phyloP scores from a whole-genome alignment of 2,888 invertebrate species.

The Epinotia ramella region DNA sequence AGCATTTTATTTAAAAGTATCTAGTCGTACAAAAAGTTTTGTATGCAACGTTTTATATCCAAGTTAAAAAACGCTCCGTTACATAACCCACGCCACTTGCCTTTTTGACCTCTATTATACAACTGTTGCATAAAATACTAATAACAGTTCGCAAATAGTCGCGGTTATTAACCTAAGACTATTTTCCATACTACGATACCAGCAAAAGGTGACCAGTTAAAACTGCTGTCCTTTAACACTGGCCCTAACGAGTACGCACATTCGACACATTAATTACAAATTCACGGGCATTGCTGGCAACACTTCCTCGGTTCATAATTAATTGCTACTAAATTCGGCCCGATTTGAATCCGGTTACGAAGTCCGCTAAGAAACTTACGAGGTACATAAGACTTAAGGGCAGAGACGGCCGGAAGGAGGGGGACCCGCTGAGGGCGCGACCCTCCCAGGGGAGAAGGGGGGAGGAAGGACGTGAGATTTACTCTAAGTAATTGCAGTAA shows the following conservation, averaged over 20 bases:
- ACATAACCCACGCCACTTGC: too few relatives aligned
- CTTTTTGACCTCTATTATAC: too few relatives aligned
- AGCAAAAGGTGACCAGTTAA: not conserved
- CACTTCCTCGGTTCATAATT: slow-evolving; percentile 82
- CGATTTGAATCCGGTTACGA: slow-evolving; percentile 85
- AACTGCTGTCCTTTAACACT: not conserved
- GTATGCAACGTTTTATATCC: too few relatives aligned
- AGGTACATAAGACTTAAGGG: slow-evolving; percentile 85
- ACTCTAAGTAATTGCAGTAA: slow-evolving; percentile 87
- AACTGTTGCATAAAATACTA: too few relatives aligned
- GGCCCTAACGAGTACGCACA: not conserved
- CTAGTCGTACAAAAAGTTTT: too few relatives aligned
- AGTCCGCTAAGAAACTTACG: slow-evolving; percentile 85
- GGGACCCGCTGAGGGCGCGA: slow-evolving; percentile 81
- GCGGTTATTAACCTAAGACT: too few relatives aligned
- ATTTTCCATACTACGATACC: not conserved
- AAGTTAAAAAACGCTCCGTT: too few relatives aligned
- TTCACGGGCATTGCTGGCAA: slow-evolving; percentile 74
- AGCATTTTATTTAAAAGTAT: too few relatives aligned
- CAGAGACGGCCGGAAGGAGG: slow-evolving; percentile 84
- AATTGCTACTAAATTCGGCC: slow-evolving; percentile 85
- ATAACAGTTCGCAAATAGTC: too few relatives aligned
- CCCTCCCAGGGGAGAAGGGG: slow-evolving; percentile 68
- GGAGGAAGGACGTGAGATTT: slow-evolving; percentile 86
- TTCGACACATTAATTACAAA: slow-evolving; percentile 67